phyloP scores from a whole-genome alignment of 2,113 vertebrate genomes.

The Zosterops borbonicus region DNA sequence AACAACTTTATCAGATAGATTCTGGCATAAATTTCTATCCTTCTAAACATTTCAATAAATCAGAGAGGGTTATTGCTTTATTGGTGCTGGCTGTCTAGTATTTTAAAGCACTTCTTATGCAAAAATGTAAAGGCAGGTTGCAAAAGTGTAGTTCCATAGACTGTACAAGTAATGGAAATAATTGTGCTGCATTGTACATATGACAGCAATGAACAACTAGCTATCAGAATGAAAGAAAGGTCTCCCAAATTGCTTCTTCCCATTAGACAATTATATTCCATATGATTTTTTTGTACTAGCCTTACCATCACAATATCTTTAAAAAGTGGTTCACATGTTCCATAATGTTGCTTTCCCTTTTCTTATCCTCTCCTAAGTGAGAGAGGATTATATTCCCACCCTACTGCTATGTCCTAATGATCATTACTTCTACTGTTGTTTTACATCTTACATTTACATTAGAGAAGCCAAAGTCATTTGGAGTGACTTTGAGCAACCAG shows the following conservation, averaged over 20 bases:
- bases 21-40: background rate
- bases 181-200: background rate
- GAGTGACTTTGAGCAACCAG: background rate
- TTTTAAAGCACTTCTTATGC: background rate
- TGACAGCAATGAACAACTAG: background rate
- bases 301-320: background rate
- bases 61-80: background rate
- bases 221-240: background rate
- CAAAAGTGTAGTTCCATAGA: background rate
- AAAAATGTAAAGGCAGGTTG: background rate
- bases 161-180: background rate
- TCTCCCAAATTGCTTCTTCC: background rate
- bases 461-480: background rate
- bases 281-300: background rate
- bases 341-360: background rate
- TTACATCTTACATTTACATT: background rate
- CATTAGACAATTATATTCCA: background rate
- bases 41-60: background rate
- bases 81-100: background rate
- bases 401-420: background rate
- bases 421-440: background rate
- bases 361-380: background rate
- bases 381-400: background rate
- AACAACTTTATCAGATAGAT: background rate
- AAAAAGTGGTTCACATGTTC: background rate